Percentiles rank a stretch among this genome's conserved stretches.
These are phyloP conservation scores for Cryptoleucopteryx plumbea DNA, from an alignment of 2,113 vertebrate genomes.

Conservation along the genomic window DNA sequence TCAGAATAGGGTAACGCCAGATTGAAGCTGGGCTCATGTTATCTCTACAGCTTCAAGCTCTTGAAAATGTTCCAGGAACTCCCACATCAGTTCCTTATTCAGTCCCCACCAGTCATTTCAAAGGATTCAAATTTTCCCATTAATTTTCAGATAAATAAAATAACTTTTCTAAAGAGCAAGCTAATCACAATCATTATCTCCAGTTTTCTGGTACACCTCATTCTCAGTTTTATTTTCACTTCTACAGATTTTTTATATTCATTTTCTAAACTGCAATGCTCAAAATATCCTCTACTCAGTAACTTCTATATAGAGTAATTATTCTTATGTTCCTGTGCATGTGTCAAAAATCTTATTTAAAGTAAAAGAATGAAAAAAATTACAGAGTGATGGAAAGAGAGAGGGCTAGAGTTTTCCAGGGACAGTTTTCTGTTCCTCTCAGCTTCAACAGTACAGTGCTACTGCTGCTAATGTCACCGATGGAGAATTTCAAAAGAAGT, in stretches of 20 bases:
- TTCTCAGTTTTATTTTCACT: neutral
- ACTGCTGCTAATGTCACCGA: neutral
- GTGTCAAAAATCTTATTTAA: neutral
- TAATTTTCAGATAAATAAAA: neutral
- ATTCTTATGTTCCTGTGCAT: neutral
- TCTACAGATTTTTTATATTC: neutral
- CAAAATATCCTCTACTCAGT: neutral
- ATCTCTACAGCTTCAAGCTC: neutral
- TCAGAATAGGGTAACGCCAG: neutral
- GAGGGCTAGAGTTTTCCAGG: neutral
- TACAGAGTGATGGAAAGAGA: neutral
- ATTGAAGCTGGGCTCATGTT: neutral
- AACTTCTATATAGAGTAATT: neutral
- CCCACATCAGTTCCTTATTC: neutral
- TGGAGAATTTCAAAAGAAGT: neutral
- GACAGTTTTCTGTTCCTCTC: neutral
- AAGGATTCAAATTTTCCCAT: neutral
- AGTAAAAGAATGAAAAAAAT: neutral
- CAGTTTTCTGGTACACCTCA: neutral
- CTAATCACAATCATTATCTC: neutral
- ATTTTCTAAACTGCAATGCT: neutral
- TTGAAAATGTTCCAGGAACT: neutral
- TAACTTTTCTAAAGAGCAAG: neutral
- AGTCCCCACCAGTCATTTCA: neutral
- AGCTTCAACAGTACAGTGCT: neutral